Conservation (phyloP, 2,888 invertebrate genomes). For the Hypolimnas misippus region DNA sequence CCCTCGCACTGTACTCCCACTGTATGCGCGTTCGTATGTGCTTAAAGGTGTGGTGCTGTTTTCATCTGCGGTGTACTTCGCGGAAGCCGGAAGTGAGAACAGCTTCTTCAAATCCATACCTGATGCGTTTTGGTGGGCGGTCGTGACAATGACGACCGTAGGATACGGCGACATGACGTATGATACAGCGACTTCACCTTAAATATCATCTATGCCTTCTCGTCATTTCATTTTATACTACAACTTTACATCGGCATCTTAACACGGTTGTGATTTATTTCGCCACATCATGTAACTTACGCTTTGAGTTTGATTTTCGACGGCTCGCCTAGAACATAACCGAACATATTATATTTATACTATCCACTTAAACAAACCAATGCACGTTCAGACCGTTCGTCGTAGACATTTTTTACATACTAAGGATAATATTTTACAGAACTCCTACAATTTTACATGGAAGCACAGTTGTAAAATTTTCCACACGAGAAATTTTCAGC, state of each 20-base stretch:
- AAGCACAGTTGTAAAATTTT: conserved; percentile 61
- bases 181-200: conserved; percentile 83
- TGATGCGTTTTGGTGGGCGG: conserved; percentile 99
- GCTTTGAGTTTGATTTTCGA: conserved; percentile 71
- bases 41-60: conserved; percentile 99
- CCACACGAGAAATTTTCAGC: conserved; percentile 14
- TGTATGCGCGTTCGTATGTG: conserved; percentile 82
- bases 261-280: conserved; percentile 71
- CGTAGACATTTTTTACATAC: conserved; percentile 52
- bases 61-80: conserved; percentile 99
- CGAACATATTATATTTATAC: conserved; percentile 54
- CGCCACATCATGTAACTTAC: conserved; percentile 70
- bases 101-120: conserved; percentile 99
- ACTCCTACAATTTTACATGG: conserved; percentile 74
- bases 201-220: conserved; percentile 73
- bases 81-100: conserved; percentile 99
- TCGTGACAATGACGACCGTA: conserved; percentile 99
- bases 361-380: conserved; percentile 61
- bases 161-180: conserved; percentile 99
- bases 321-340: conserved; percentile 73
- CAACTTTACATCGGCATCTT: conserved; percentile 68
- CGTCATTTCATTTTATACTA: conserved; percentile 73
- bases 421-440: conserved; percentile 62
- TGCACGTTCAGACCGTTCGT: conserved; percentile 67
- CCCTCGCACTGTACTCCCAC: conserved; percentile 77